Conservation (phyloP, 2,888 invertebrate genomes). For the Pycnomerus fuliginosus region DNA sequence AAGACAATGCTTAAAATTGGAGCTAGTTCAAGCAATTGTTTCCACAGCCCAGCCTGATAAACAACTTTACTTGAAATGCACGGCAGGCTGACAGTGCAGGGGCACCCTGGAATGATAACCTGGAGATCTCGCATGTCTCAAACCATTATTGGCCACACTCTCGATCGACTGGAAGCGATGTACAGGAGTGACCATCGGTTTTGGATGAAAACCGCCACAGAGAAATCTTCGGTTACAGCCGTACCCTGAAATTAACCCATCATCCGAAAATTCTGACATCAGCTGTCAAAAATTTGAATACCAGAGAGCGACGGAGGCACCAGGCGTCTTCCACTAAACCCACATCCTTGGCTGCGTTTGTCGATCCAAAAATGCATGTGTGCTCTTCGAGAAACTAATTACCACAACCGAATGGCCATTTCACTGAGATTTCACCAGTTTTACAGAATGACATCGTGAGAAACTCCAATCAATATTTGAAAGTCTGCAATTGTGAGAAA, state of each 20-base stretch:
- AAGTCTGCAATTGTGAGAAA: slow-evolving; percentile 6
- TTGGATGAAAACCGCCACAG: slow-evolving; percentile 44
- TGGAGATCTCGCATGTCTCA: slow-evolving; percentile 46
- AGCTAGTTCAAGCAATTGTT: no score
- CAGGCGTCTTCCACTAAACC: slow-evolving; percentile 70
- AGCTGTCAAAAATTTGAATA: slow-evolving; percentile 8
- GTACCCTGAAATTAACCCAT: slow-evolving; percentile 29
- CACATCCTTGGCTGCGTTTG: slow-evolving; percentile 76
- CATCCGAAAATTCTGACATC: slow-evolving; percentile 3
- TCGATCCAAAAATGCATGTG: slow-evolving; percentile 87
- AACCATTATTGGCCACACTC: slow-evolving; percentile 58
- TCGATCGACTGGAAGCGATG: slow-evolving; percentile 66
- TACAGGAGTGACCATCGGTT: slow-evolving; percentile 71
- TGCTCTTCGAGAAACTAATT: slow-evolving; percentile 11
- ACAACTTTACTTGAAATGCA: slow-evolving; percentile 33
- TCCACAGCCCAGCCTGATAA: no score
- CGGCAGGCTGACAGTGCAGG: slow-evolving; percentile 18
- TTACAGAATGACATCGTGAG: slow-evolving; percentile 1
- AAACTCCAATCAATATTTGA: slow-evolving; percentile 11
- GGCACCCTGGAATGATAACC: slow-evolving; percentile 30
- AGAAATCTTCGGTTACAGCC: slow-evolving; percentile 38
- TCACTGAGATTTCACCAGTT: neutral
- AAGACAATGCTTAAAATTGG: no score
- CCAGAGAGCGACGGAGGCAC: slow-evolving; percentile 67
- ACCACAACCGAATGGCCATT: slow-evolving; percentile 1